Percentiles rank a stretch among this genome's conserved stretches.
Conservation (phyloP, 2,888 invertebrate genomes). For the Epistrophe eligans region DNA sequence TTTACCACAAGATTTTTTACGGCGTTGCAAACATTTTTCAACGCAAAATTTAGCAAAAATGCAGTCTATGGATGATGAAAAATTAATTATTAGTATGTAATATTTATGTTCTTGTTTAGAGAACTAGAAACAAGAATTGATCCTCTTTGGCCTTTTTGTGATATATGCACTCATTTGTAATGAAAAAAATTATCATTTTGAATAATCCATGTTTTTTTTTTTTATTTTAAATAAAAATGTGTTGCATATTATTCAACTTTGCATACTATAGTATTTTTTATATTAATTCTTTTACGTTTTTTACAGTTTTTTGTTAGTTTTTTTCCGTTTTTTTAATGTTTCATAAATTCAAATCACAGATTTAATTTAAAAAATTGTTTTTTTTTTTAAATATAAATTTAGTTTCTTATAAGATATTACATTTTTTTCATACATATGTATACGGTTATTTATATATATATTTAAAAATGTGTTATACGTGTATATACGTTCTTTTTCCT, state of each 20-base stretch:
- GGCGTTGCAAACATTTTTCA: no score
- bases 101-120: no score
- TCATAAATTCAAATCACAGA: slow-evolving; percentile 76
- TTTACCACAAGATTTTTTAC: no score
- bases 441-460: slow-evolving; percentile 38
- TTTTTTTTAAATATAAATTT: slow-evolving; percentile 50
- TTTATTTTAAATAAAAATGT: slow-evolving; percentile 74
- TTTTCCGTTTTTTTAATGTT: slow-evolving; percentile 49
- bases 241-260: slow-evolving; percentile 69
- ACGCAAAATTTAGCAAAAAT: no score
- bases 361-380: slow-evolving; percentile 67
- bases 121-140: no score
- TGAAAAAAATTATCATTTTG: slow-evolving; percentile 10
- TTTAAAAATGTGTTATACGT: slow-evolving; percentile 49
- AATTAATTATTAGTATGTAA: no score
- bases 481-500: slow-evolving; percentile 17
- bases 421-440: slow-evolving; percentile 39
- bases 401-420: slow-evolving; percentile 55
- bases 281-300: slow-evolving; percentile 48
- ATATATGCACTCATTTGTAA: not conserved
- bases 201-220: slow-evolving; percentile 48
- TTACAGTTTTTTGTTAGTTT: slow-evolving; percentile 55
- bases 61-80: no score
- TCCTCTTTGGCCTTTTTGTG: not conserved
- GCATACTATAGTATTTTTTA: slow-evolving; percentile 59